Evolutionary conservation across 37 sponge, comb jelly and placozoan species (phyloP), one percentile per base, ranked within the genome.

Genomic region (Aphrocallistes beatrix): DNA sequence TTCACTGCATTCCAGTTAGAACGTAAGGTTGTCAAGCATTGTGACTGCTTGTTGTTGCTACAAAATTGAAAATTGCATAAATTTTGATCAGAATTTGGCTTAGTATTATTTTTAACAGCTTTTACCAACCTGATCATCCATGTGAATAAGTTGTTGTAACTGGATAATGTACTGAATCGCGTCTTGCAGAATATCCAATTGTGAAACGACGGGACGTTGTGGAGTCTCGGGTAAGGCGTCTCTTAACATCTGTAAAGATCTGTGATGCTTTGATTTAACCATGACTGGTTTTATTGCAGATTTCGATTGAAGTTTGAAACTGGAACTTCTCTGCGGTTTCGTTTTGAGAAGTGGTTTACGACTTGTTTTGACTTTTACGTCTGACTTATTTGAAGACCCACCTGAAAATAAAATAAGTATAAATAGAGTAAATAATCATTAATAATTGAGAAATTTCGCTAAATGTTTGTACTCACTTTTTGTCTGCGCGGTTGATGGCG

Each of bases 221-320:
- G 8, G 8, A 13, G 10, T 6, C n/a, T 13, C 75, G 8, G 3
- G 28, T 6, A 60, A 6, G 8, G 75, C 75, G n/a, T 60, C 75
- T 28, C 75, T 60, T 30, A 60, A 60, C 75, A 60, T 60, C n/a
- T 25, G 34, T 32, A 60, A 30, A 13, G 8, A 60, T 6, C n/a
- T 19, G 75, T 60, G 10, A 30, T 60, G n/a, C 34, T 60, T 19
- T 60, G 75, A 60, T 28, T 60, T 60, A 8, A 1, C 75, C 21
- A 60, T 8, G 75, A 60, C 34, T 25, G 75, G 75, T 13, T 60
- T 60, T 60, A 60, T 25, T 1, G 75, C 3, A 25, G 75, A 60
- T 60, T 60, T 60, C 3, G 75, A 60, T 60, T 60, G 75, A 25
- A 30, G n/a, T 60, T 60, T 60, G 75, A 60, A 60, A 30, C 75